Percentiles rank a stretch among this genome's conserved stretches.
Evolutionary conservation across 2,113 vertebrate genomes (phyloP).

Genomic region (Dipodomys stephensi): DNA sequence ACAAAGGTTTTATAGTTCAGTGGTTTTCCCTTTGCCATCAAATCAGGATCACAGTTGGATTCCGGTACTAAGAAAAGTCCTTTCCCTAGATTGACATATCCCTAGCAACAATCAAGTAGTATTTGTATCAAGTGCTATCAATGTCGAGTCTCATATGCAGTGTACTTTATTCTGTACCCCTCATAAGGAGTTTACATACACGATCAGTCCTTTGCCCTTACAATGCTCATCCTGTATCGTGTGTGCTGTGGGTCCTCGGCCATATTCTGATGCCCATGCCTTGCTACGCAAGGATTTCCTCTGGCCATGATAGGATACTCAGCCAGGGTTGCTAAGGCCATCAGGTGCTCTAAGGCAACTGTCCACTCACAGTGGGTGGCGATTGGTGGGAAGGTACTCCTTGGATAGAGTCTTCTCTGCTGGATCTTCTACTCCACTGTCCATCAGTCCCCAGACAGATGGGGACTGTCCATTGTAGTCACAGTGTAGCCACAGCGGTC

Average conservation of each 20-base stretch:
- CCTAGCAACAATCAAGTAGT: neutral
- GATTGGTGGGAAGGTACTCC: neutral
- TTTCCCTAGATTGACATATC: neutral
- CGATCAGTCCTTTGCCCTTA: neutral
- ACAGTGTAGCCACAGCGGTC: accelerated
- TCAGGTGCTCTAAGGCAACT: neutral
- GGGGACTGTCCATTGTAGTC: neutral
- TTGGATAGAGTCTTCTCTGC: too few species aligned
- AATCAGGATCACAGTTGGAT: neutral
- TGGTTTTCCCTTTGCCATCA: neutral
- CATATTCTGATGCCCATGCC: neutral
- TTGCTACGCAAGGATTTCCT: neutral
- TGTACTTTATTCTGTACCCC: neutral
- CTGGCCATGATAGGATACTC: neutral
- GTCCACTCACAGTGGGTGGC: neutral
- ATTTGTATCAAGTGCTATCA: too few species aligned
- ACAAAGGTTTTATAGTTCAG: neutral
- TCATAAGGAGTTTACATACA: neutral
- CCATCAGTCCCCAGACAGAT: neutral
- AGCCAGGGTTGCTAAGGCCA: neutral
- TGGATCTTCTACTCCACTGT: neutral
- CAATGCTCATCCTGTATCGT: too few species aligned
- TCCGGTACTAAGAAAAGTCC: neutral
- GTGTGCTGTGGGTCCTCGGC: accelerated
- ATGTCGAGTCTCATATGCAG: neutral